Percentiles rank a stretch among this genome's conserved stretches.
Conservation (phyloP, 2,113 vertebrate genomes). For the Ursus arctos region DNA sequence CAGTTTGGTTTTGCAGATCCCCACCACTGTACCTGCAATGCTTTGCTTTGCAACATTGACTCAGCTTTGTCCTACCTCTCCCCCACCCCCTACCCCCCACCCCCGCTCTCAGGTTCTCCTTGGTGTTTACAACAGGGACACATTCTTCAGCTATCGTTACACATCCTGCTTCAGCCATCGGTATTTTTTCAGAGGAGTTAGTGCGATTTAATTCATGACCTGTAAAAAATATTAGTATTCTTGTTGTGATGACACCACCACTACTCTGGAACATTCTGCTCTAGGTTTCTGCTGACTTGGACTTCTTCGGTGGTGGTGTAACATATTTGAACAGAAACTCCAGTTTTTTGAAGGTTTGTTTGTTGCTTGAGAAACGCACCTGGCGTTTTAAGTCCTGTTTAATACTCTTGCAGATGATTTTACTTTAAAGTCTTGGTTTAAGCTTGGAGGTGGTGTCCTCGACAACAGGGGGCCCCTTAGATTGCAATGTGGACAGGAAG, state of each 20-base stretch:
- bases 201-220: background rate
- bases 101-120: background rate
- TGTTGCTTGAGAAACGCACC: background rate
- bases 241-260: background rate
- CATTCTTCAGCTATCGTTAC: background rate
- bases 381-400: background rate
- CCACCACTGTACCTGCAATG: background rate
- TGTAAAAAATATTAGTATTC: background rate
- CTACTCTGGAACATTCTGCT: background rate
- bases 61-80: background rate
- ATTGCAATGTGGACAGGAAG: too few relatives aligned
- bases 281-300: background rate
- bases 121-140: background rate
- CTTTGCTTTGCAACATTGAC: background rate
- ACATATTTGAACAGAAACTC: background rate
- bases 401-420: background rate
- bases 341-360: background rate
- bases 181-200: background rate
- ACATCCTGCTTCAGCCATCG: background rate
- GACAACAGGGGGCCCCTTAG: background rate
- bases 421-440: constrained; percentile 31
- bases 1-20: background rate
- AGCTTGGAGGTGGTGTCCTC: background rate
- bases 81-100: background rate
- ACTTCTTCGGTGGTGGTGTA: background rate